Percentiles rank a stretch among this genome's conserved stretches.
These are phyloP conservation scores for Henicopernis longicauda DNA, from an alignment of 2,113 vertebrate species.

Conservation along the genomic window DNA sequence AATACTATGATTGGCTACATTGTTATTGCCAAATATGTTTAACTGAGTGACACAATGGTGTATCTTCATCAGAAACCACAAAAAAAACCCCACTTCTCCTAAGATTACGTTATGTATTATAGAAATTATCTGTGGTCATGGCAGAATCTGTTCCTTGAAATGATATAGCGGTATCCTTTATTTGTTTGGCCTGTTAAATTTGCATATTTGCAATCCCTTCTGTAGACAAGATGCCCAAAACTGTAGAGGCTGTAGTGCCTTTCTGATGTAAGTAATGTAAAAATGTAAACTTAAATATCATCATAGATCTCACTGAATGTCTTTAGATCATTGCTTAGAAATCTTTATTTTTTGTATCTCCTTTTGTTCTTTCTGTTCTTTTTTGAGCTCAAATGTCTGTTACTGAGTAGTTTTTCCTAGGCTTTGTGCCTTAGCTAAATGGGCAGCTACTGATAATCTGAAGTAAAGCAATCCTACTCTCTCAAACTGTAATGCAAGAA, in stretches of 20 bases:
- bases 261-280: not conserved
- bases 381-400: not conserved
- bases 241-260: not conserved
- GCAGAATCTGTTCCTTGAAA: not conserved
- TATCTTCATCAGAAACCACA: not conserved
- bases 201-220: not conserved
- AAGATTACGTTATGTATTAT: not conserved
- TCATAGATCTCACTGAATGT: not conserved
- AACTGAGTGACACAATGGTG: not conserved
- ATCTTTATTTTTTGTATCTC: not conserved
- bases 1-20: not conserved
- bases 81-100: accelerated
- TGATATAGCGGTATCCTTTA: not conserved
- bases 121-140: not conserved
- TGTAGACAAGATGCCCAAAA: not conserved
- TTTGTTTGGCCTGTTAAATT: not conserved
- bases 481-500: not conserved
- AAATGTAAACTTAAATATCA: not conserved
- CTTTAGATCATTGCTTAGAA: not conserved
- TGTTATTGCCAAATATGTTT: not conserved
- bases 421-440: not conserved
- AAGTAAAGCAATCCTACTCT: not conserved
- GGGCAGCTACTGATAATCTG: not conserved
- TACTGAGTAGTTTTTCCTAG: not conserved
- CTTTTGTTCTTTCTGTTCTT: not conserved